phyloP scores from a whole-genome alignment of 2,888 invertebrate genomes.

The Temnothorax rugatulus region DNA sequence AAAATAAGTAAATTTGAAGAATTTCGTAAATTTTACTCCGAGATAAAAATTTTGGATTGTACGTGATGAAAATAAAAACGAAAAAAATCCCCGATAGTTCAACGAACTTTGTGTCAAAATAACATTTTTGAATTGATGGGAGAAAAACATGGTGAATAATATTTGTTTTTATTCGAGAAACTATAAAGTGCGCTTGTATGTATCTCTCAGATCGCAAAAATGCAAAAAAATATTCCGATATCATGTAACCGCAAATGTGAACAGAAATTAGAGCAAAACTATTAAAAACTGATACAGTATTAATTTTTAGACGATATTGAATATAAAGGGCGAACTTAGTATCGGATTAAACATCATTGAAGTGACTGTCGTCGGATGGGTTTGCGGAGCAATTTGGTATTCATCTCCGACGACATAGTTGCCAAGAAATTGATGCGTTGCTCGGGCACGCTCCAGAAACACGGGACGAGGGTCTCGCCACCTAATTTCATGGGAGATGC shows the following conservation, averaged over 20 bases:
- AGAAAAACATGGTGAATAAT: not conserved
- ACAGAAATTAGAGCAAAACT: not conserved
- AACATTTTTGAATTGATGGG: not conserved
- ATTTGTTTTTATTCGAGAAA: not conserved
- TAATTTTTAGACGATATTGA: not conserved
- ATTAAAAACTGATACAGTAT: not conserved
- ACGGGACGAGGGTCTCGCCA: constrained; percentile 29
- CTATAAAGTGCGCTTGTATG: not conserved
- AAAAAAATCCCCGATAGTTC: constrained; percentile 6
- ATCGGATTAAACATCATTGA: constrained; percentile 24
- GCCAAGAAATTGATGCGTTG: constrained; percentile 55
- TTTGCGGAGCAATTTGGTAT: constrained; percentile 39
- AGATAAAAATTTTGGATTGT: not conserved
- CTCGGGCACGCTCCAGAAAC: constrained; percentile 18
- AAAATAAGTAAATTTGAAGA: not conserved
- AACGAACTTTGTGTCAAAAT: not conserved
- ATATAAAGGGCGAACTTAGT: not conserved
- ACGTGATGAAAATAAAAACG: not conserved
- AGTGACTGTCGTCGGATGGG: not conserved
- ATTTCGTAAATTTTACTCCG: not conserved
- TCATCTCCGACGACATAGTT: constrained; percentile 43
- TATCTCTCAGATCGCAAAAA: not conserved
- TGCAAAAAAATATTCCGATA: not conserved
- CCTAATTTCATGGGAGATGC: constrained; percentile 65
- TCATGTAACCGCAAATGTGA: not conserved